Percentiles rank a stretch among this genome's conserved stretches.
Conservation (phyloP, 2,888 invertebrate species). For the Meiosimyza decipiens region DNA sequence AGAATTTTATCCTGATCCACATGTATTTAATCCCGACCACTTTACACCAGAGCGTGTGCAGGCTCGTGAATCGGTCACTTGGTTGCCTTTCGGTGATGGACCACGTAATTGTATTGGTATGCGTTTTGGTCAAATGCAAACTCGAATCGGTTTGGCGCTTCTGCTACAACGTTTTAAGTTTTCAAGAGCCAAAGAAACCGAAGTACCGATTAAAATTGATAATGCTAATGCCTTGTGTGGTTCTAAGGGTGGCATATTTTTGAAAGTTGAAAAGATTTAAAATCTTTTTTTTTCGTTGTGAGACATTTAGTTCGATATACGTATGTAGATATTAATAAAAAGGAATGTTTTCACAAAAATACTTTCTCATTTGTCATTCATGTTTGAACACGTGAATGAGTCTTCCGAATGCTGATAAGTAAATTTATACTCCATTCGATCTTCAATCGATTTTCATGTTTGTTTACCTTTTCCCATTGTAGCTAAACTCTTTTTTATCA, state of each 20-base stretch:
- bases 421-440: too few relatives aligned
- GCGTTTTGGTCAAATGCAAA: slow-evolving; percentile 62
- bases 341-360: too few relatives aligned
- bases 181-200: slow-evolving; percentile 49
- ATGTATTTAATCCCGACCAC: slow-evolving; percentile 72
- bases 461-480: too few relatives aligned
- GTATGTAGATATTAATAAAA: too few relatives aligned
- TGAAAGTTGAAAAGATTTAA: slow-evolving; percentile 40
- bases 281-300: too few relatives aligned
- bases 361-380: too few relatives aligned
- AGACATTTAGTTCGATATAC: too few relatives aligned
- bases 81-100: slow-evolving; percentile 62
- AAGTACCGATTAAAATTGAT: slow-evolving; percentile 48
- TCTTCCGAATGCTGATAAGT: too few relatives aligned
- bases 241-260: slow-evolving; percentile 49
- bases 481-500: too few relatives aligned
- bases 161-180: slow-evolving; percentile 56
- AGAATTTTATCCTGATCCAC: slow-evolving; percentile 69
- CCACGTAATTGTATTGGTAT: slow-evolving; percentile 61
- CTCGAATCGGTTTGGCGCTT: slow-evolving; percentile 53
- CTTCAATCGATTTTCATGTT: too few relatives aligned
- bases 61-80: slow-evolving; percentile 65
- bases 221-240: slow-evolving; percentile 43
- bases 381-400: too few relatives aligned
- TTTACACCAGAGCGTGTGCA: slow-evolving; percentile 70